Evolutionary conservation across 2,797 vertebrate species (phyloP), one percentile per base, ranked within the genome.

Genomic region (Poeciliopsis paucimaculata): DNA sequence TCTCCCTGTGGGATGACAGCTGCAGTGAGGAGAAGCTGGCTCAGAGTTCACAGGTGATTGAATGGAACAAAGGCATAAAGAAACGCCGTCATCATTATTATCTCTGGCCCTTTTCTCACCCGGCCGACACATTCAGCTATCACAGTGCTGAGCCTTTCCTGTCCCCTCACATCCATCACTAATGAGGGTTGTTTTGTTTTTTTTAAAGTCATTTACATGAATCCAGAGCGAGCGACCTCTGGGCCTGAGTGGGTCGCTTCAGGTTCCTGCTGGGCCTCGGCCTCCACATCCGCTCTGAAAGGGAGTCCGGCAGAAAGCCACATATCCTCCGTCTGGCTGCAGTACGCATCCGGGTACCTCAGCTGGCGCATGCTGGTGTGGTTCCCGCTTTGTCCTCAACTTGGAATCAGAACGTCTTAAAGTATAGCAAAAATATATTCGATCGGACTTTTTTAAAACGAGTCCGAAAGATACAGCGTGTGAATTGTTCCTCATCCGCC

Each of bases 1-100:
- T 23, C 18, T 51, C 15, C 28, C 60, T 6, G 31, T 36, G 31
- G n/a, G 53, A 73, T 18, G 78, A 51, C 51, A 84, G 43, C 49
- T 34, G 3, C 1, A 76, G 45, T 36, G 20, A 39, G 31, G 47
- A 26, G 70, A 36, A 23, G 9, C 28, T 62, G 26, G 41, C 28
- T 46, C 70, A 13, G 79, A 64, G 81, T 90, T 90, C 85, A 84
- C 91, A 90, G 82, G n/a, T 91, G 84, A 92, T 90, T 91, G 88
- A 91, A 81, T 23, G 78, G 85, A 79, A 94, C 93, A 95, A 95
- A 92, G 85, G 87, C 82, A 72, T 77, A 76, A 10, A 90, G 93
- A 89, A 94, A 92, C 93, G 89, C 86, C 57, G 84, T 94, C 87
- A 93, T 94, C 82, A 93, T 93, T 84, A 95, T 95, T 89, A 92